A percentile compares a stretch with the other conserved stretches of the same genome.
Evolutionary conservation across 2,888 invertebrate genomes (phyloP).

Genomic region (Cactoblastis cactorum): DNA sequence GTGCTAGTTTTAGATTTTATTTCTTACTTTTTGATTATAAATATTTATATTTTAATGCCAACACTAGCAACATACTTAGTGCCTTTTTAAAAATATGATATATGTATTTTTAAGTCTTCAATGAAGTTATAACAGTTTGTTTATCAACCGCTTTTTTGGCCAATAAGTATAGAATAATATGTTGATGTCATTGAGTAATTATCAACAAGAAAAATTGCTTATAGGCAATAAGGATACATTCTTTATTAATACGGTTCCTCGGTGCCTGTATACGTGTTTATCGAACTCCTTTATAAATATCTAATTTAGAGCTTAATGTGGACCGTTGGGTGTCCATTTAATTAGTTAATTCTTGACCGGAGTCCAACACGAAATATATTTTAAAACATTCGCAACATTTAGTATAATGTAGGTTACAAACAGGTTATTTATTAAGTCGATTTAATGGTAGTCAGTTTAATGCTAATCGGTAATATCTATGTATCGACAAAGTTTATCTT

Average conservation of each 20-base stretch:
- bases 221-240: too few relatives aligned
- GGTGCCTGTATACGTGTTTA: neutral
- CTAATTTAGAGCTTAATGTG: neutral
- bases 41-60: too few relatives aligned
- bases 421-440: neutral
- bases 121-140: too few relatives aligned
- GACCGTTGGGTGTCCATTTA: neutral
- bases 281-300: neutral
- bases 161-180: too few relatives aligned
- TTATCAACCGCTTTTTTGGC: too few relatives aligned
- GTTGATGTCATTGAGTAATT: too few relatives aligned
- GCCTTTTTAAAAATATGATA: too few relatives aligned
- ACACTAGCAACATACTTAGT: too few relatives aligned
- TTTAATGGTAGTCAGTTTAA: neutral
- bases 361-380: neutral
- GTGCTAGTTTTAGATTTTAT: slow-evolving; percentile 18
- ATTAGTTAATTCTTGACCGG: neutral
- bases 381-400: neutral
- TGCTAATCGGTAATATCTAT: neutral
- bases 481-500: neutral
- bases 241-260: too few relatives aligned
- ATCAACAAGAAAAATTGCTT: too few relatives aligned
- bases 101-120: too few relatives aligned
- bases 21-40: neutral
- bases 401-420: neutral